These are phyloP conservation scores for Liolophura sinensis DNA, from an alignment of 1,140 invertebrate genomes.

Conservation along the genomic window DNA sequence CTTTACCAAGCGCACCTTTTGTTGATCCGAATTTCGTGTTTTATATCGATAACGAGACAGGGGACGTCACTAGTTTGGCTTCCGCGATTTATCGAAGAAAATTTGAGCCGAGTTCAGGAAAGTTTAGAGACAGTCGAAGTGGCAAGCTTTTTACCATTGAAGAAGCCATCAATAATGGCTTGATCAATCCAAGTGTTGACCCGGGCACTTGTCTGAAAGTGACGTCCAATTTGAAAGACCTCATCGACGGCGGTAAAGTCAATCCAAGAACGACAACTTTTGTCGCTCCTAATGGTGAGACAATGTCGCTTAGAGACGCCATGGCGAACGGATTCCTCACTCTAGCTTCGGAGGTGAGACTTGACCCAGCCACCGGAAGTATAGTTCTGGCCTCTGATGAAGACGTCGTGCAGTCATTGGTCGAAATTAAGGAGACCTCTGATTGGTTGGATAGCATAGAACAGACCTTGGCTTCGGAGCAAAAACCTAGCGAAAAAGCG, in stretches of 20 bases:
- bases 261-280: conserved; percentile 48
- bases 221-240: conserved; percentile 38
- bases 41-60: conserved; percentile 42
- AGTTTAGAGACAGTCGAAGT: conserved; percentile 72
- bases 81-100: conserved; percentile 35
- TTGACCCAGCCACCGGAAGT: conserved; percentile 68
- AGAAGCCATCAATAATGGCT: conserved; percentile 77
- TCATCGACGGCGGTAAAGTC: conserved; percentile 45
- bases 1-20: too few relatives aligned
- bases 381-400: conserved; percentile 44
- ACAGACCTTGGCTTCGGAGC: conserved; percentile 81
- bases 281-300: conserved; percentile 40
- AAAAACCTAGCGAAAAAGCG: conserved; percentile 80
- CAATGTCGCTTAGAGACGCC: conserved; percentile 50
- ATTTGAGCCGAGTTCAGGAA: conserved; percentile 73
- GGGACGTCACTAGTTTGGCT: conserved; percentile 38
- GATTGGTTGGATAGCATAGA: conserved; percentile 89
- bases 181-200: conserved; percentile 62
- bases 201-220: conserved; percentile 41
- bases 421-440: conserved; percentile 59
- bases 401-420: conserved; percentile 37
- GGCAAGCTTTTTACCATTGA: conserved; percentile 73
- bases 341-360: conserved; percentile 70
- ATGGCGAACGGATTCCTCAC: conserved; percentile 52
- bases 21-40: conserved; percentile 42